A percentile compares a stretch with the other conserved stretches of the same genome.
Conservation (phyloP, 2,888 invertebrate genomes). For the Camponotus fellah region DNA sequence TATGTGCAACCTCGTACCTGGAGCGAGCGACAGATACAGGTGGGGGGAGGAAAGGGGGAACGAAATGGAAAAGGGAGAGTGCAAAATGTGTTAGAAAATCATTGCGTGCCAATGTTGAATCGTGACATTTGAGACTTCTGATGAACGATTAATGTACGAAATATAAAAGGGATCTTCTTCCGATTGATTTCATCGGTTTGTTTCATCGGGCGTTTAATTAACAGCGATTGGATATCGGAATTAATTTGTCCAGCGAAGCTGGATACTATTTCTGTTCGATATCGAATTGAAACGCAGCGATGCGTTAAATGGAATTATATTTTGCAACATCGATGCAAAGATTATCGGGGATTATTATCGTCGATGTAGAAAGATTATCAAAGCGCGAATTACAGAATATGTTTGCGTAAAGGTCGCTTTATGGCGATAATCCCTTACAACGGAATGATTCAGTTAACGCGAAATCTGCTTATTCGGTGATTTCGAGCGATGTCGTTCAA, state of each 20-base stretch:
- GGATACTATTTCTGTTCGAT: background rate
- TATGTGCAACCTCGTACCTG: conserved; percentile 72
- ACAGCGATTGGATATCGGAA: background rate
- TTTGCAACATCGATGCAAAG: conserved; percentile 36
- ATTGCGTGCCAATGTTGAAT: conserved; percentile 63
- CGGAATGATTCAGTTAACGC: background rate
- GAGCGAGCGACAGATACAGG: conserved; percentile 64
- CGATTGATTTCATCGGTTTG: background rate
- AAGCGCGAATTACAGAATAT: conserved; percentile 11
- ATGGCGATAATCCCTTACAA: background rate
- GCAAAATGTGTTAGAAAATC: conserved; percentile 65
- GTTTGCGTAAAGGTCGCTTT: conserved; percentile 1
- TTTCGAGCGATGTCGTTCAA: conserved; percentile 5
- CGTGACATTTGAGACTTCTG: conserved; percentile 34
- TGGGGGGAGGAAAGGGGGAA: conserved; percentile 26
- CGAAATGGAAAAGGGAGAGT: conserved; percentile 49
- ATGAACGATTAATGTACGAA: background rate
- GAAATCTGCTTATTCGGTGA: background rate
- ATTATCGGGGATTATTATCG: conserved; percentile 15
- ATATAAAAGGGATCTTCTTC: background rate
- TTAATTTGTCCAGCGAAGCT: conserved; percentile 13
- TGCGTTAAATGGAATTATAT: conserved; percentile 24
- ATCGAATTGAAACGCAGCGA: conserved; percentile 13
- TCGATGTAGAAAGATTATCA: conserved; percentile 32
- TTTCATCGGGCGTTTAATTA: background rate